Base-by-base conservation (phyloP, 2,113 vertebrate species). In the Phyllopteryx taeniolatus region DNA sequence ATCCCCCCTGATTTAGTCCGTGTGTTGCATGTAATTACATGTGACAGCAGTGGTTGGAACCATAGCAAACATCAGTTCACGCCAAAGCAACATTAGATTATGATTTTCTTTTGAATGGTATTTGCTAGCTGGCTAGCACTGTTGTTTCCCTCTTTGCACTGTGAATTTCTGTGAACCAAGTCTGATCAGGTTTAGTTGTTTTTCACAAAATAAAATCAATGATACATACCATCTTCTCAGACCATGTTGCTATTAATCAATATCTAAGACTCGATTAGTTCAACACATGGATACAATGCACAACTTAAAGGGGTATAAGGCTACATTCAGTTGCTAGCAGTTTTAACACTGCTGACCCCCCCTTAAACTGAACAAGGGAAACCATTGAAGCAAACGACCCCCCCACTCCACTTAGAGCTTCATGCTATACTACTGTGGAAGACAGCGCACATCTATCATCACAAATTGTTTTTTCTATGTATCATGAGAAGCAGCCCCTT, bases 81-180 rank as follows among this genome's bases (percentile, higher is more conserved):
- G 20, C n/a, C 35, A 67, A 17, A 78, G 44, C 54, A 10, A 39
- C 54, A 62, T 1, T 44, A 5, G 69, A 61, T 15, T 57, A 19
- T 44, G 33, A 51, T 31, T 47, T 8, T 8, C 15, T 35, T 20
- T n/a, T 68, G 7, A 5, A 19, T 33, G 17, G 42, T 22, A 68
- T 68, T 51, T 39, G 67, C 80, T 86, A 81, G 86, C 86, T 81
- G 84, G 82, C 76, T 86, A 81, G 80, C 69, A 64, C 64, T 62
- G 15, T 44, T 61, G 19, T 46, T 7, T 73, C 49, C 53, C 6
- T 74, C 47, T 68, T 31, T 66, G 7, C 62, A 56, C 51, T 20
- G 4, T 62, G 14, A 17, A 49, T 12, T 35, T 65, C 2, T 51
- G 22, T 57, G 20, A 39, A n/a, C 12, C 14, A 54, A 43, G 31